Base-by-base conservation (phyloP, 23 tunicate species). In the Trididemnum nubilum region DNA sequence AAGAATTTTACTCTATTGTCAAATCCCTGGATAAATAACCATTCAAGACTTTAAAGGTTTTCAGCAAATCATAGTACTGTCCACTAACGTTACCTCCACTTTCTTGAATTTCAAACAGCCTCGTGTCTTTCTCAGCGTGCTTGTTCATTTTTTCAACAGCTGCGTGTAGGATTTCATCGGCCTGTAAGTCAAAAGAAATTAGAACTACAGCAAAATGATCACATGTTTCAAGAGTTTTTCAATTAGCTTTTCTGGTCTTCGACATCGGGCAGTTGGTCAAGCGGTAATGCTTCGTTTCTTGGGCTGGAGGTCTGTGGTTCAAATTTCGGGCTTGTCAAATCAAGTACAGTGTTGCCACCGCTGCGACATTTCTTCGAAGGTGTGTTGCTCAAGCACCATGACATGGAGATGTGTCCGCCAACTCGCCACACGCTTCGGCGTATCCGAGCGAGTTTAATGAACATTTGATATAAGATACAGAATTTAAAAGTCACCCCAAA, bases 1-100 rank as follows among this genome's bases (percentile, higher is more conserved):
- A n/a, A n/a, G n/a, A n/a, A n/a, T n/a, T n/a, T n/a, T n/a, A n/a
- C n/a, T n/a, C n/a, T n/a, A n/a, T n/a, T n/a, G n/a, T n/a, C n/a
- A n/a, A n/a, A n/a, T n/a, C n/a, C n/a, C n/a, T n/a, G n/a, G n/a
- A n/a, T n/a, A n/a, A n/a, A n/a, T n/a, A n/a, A n/a, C n/a, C n/a
- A n/a, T n/a, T n/a, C n/a, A n/a, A n/a, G n/a, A n/a, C n/a, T n/a
- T n/a, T n/a, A n/a, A n/a, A n/a, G n/a, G n/a, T n/a, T n/a, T n/a
- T n/a, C n/a, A n/a, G n/a, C n/a, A n/a, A n/a, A n/a, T n/a, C n/a
- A n/a, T n/a, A n/a, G n/a, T n/a, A n/a, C n/a, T n/a, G n/a, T n/a
- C n/a, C n/a, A n/a, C n/a, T n/a, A n/a, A n/a, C n/a, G n/a, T 54
- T 44, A 83, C 88, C 97, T 81, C 97, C 97, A 27, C 70, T 78